Conservation (phyloP, 2,113 vertebrate genomes). For the Gorsachius goisagi region DNA sequence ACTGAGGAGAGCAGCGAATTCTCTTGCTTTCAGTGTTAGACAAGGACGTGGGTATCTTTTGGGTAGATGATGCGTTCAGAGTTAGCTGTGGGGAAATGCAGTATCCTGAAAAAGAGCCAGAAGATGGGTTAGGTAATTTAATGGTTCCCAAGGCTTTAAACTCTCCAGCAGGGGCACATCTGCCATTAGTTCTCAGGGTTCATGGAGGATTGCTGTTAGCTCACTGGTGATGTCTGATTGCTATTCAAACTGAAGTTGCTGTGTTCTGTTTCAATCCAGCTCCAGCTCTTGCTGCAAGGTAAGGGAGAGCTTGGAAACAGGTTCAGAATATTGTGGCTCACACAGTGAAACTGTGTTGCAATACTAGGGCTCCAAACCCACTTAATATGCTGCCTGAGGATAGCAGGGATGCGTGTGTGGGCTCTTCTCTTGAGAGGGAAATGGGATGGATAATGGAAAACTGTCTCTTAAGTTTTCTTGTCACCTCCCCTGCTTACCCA, state of each 20-base stretch:
- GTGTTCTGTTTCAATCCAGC: accelerated
- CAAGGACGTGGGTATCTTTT: not conserved
- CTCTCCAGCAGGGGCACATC: not conserved
- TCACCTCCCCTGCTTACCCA: not conserved
- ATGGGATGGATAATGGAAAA: not conserved
- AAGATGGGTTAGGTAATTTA: not conserved
- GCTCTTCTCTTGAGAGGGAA: not conserved
- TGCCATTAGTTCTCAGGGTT: not conserved
- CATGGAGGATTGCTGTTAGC: not conserved
- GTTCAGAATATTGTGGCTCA: not conserved
- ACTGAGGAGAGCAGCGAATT: accelerated
- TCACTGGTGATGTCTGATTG: not conserved
- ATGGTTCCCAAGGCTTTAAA: not conserved
- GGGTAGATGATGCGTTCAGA: not conserved
- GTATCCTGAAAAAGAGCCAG: not conserved
- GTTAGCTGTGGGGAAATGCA: not conserved
- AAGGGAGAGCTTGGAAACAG: not conserved
- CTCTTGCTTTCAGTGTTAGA: not conserved
- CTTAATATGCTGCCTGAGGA: not conserved
- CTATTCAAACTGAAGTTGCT: not conserved
- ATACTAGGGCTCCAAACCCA: not conserved
- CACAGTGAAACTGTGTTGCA: not conserved
- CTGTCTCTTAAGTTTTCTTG: not conserved
- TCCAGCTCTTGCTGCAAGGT: not conserved
- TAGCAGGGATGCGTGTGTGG: not conserved